Evolutionary conservation across 2,888 invertebrate species (phyloP).

Genomic region (Tachina fera): DNA sequence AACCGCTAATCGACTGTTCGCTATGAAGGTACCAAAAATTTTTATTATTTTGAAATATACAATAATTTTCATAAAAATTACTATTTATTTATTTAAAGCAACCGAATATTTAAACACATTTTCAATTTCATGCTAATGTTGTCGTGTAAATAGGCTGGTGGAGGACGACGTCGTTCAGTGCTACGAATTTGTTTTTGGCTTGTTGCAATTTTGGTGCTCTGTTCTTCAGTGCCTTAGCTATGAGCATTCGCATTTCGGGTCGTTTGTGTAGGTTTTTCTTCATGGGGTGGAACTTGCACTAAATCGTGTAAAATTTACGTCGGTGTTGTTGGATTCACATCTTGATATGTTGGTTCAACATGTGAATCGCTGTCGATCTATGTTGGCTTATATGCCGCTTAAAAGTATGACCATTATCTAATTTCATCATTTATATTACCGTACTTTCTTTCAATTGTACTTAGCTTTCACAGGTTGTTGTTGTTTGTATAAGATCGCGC

Average conservation of each 20-base stretch:
- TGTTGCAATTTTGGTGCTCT: not conserved
- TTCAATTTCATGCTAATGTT: too few species aligned
- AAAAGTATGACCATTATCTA: conserved; percentile 36
- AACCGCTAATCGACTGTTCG: too few species aligned
- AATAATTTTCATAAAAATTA: too few species aligned
- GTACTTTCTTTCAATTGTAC: conserved; percentile 1
- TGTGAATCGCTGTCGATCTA: not conserved
- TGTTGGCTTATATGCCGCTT: conserved; percentile 47
- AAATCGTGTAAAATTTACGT: conserved; percentile 3
- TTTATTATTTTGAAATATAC: too few species aligned
- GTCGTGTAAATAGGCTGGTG: conserved; percentile 25
- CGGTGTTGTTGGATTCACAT: not conserved
- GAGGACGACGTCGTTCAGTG: not conserved
- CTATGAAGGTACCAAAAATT: too few species aligned
- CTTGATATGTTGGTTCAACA: not conserved
- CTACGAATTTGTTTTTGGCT: conserved; percentile 13
- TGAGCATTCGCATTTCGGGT: not conserved
- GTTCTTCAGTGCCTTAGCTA: not conserved
- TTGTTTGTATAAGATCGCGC: too few species aligned
- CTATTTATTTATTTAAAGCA: too few species aligned
- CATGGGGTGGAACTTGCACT: not conserved
- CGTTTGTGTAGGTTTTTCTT: not conserved
- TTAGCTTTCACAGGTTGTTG: not conserved
- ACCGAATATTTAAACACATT: too few species aligned
- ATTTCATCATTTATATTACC: conserved; percentile 32